Percentiles rank a stretch among this genome's conserved stretches.
Conservation (phyloP, 2,113 vertebrate species). For the Bubalus kerabau region DNA sequence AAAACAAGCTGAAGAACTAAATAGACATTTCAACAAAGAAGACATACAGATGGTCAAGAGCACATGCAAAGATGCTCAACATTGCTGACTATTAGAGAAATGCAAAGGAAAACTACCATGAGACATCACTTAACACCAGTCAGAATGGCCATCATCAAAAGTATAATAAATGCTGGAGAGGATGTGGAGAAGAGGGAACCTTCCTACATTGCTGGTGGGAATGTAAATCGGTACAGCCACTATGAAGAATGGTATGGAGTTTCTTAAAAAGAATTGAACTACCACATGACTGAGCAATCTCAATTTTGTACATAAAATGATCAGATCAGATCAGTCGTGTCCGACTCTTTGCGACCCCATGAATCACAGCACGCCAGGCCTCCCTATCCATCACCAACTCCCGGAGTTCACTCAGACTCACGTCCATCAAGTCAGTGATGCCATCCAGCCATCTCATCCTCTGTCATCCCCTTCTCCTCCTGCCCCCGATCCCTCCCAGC, state of each 20-base stretch:
- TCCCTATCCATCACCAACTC: too few relatives aligned
- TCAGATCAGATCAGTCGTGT: too few relatives aligned
- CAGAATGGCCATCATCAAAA: background rate
- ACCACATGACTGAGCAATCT: background rate
- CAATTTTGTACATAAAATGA: background rate
- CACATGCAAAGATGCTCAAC: background rate
- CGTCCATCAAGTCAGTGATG: too few relatives aligned
- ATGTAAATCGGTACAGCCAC: background rate
- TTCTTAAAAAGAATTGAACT: background rate
- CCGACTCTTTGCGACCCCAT: too few relatives aligned
- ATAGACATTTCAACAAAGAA: background rate
- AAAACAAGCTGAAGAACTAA: background rate
- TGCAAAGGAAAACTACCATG: background rate
- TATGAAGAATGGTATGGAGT: background rate
- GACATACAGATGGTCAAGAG: background rate
- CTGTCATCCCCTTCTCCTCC: too few relatives aligned
- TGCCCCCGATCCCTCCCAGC: too few relatives aligned
- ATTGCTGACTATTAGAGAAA: background rate
- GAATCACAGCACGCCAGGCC: too few relatives aligned
- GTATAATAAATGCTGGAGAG: background rate
- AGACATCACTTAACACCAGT: background rate
- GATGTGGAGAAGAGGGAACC: background rate
- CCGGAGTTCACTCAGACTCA: too few relatives aligned
- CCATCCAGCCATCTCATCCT: too few relatives aligned
- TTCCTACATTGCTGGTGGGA: background rate